phyloP scores from a whole-genome alignment of 2,797 vertebrate species.

The Cuculus canorus region DNA sequence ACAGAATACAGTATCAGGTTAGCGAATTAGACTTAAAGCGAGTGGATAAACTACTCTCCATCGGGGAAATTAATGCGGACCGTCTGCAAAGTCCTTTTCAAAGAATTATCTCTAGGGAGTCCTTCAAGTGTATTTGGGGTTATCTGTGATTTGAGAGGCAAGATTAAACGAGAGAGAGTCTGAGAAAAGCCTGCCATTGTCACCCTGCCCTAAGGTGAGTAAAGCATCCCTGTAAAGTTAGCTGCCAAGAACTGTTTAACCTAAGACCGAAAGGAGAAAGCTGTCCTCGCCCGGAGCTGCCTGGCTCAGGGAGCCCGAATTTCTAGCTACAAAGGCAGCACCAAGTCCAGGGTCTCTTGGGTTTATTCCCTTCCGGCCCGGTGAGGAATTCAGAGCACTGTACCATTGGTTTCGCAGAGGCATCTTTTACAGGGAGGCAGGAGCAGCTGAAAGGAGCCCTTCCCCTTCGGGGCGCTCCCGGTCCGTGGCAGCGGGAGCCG shows the following conservation, averaged over 20 bases:
- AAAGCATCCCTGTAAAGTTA: slow-evolving; percentile 50
- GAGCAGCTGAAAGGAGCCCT: background rate
- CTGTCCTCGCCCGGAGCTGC: background rate
- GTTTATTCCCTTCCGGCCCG: too few species aligned
- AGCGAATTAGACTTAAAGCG: background rate
- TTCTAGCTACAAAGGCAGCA: slow-evolving; percentile 25
- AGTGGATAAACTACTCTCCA: background rate
- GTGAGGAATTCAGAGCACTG: background rate
- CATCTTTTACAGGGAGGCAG: background rate
- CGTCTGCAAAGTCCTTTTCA: slow-evolving; percentile 4
- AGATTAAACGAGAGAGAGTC: slow-evolving; percentile 12
- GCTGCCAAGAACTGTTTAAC: slow-evolving; percentile 46
- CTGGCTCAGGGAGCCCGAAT: background rate
- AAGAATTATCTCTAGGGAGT: slow-evolving; percentile 46
- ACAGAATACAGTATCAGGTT: slow-evolving; percentile 21
- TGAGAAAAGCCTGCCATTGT: slow-evolving; percentile 61
- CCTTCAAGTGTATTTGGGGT: slow-evolving; percentile 36
- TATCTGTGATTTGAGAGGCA: slow-evolving; percentile 52
- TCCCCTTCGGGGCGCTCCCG: background rate
- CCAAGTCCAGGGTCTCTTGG: background rate
- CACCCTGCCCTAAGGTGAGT: slow-evolving; percentile 42
- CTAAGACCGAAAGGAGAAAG: slow-evolving; percentile 35
- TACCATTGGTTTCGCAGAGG: background rate
- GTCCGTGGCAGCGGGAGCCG: background rate
- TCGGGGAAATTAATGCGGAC: background rate